These are phyloP conservation scores for Coracias cyanogaster DNA, from an alignment of 2,797 vertebrate genomes.

Conservation along the genomic window DNA sequence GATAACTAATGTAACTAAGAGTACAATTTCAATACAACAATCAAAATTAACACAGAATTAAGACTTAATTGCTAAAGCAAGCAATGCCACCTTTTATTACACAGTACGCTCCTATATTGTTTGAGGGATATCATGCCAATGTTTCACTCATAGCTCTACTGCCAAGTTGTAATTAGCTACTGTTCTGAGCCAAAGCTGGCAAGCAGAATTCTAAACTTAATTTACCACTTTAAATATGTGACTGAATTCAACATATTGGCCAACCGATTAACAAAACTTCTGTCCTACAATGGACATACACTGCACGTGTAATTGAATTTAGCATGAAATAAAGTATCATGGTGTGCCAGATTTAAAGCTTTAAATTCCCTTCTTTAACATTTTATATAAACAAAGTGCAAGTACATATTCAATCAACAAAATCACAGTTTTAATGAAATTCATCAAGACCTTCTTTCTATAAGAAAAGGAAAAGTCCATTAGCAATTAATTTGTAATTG, in stretches of 20 bases:
- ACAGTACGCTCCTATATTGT: not conserved
- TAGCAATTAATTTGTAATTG: conserved; percentile 18
- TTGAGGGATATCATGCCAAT: not conserved
- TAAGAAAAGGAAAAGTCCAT: not conserved
- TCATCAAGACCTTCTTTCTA: not conserved
- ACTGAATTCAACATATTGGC: conserved; percentile 1
- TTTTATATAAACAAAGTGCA: conserved; percentile 7
- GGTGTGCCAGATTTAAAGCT: not conserved
- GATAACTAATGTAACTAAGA: not conserved
- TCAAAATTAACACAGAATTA: not conserved
- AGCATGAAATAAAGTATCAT: not conserved
- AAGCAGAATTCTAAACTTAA: conserved; percentile 1
- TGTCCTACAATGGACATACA: not conserved
- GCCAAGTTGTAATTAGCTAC: conserved; percentile 31
- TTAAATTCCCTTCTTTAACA: conserved; percentile 20
- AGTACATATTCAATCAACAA: conserved; percentile 26
- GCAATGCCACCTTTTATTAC: not conserved
- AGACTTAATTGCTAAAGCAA: not conserved
- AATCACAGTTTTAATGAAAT: conserved; percentile 9
- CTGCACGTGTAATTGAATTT: conserved; percentile 10
- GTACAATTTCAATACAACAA: not conserved
- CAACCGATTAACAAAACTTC: conserved; percentile 1
- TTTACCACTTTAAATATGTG: conserved; percentile 6
- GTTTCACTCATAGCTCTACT: not conserved
- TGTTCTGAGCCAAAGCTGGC: not conserved